Conservation (phyloP, 2,113 vertebrate genomes). For the Tetraodon nigroviridis region DNA sequence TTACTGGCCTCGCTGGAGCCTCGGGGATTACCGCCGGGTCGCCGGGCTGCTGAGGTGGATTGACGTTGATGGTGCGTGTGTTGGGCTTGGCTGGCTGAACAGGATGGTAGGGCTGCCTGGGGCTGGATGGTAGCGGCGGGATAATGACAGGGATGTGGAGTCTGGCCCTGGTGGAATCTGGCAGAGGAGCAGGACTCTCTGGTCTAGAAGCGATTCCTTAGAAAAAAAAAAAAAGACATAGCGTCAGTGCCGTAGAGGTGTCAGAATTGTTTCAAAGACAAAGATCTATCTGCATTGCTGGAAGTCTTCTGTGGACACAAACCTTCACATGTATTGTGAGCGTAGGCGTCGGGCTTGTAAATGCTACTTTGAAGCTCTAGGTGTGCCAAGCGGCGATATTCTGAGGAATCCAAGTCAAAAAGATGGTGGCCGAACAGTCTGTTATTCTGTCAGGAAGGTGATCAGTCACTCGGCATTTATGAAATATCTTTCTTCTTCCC, state of each 20-base stretch:
- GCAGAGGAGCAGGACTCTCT: conserved; percentile 44
- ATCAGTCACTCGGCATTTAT: conserved; percentile 24
- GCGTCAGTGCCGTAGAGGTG: background rate
- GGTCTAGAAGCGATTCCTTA: conserved; percentile 51
- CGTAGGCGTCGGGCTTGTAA: no score
- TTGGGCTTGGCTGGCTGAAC: conserved; percentile 38
- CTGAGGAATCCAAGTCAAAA: no score
- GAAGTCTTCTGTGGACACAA: conserved; percentile 28
- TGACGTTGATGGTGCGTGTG: conserved; percentile 31
- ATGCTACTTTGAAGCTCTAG: no score
- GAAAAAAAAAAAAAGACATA: conserved; percentile 16
- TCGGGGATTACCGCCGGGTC: background rate
- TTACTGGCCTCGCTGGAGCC: conserved; percentile 48
- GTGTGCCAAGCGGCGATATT: no score
- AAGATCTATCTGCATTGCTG: background rate
- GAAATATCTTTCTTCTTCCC: conserved; percentile 28
- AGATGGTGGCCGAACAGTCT: background rate
- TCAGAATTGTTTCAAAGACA: background rate
- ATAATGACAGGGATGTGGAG: conserved; percentile 67
- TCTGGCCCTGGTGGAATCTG: conserved; percentile 45
- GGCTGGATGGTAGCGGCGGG: conserved; percentile 48
- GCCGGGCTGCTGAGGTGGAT: conserved; percentile 37
- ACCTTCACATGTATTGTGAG: conserved; percentile 16
- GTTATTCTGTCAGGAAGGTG: conserved; percentile 22
- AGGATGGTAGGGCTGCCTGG: conserved; percentile 30